These are phyloP conservation scores for Dysmachus trigonus DNA, from an alignment of 2,888 invertebrate species.

Conservation along the genomic window DNA sequence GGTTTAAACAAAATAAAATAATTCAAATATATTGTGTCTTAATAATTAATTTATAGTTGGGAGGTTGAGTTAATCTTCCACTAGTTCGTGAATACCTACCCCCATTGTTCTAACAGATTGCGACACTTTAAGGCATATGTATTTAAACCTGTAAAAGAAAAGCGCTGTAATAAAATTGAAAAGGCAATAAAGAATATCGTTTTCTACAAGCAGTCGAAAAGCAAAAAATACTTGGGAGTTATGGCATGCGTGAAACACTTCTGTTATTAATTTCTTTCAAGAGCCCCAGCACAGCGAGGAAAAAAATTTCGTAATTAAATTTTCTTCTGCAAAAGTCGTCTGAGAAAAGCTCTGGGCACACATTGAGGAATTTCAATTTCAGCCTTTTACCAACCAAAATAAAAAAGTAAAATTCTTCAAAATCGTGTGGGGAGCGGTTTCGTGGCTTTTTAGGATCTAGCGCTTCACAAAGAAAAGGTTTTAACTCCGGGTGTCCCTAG, in stretches of 20 bases:
- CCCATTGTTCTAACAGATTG: too few relatives aligned
- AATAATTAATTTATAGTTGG: too few relatives aligned
- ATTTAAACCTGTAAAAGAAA: too few relatives aligned
- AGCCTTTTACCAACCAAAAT: not conserved
- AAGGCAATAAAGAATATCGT: not conserved
- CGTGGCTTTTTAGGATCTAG: not conserved
- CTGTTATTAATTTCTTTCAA: not conserved
- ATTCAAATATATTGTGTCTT: too few relatives aligned
- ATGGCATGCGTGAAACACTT: not conserved
- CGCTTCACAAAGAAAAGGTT: not conserved
- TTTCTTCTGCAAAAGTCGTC: not conserved
- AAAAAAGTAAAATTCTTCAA: not conserved
- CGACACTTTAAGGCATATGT: too few relatives aligned
- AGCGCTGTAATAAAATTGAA: not conserved
- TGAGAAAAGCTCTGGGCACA: not conserved
- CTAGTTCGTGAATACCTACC: too few relatives aligned
- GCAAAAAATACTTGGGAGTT: not conserved
- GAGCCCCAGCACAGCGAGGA: not conserved
- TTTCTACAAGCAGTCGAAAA: not conserved
- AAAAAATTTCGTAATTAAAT: not conserved
- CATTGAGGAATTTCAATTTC: not conserved
- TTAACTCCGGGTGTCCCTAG: not conserved
- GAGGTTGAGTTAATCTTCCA: too few relatives aligned
- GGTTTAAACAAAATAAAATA: too few relatives aligned
- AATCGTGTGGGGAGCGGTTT: not conserved